Evolutionary conservation across 2,113 vertebrate species (phyloP), one percentile per base, ranked within the genome.

Genomic region (Beaufortia kweichowensis): DNA sequence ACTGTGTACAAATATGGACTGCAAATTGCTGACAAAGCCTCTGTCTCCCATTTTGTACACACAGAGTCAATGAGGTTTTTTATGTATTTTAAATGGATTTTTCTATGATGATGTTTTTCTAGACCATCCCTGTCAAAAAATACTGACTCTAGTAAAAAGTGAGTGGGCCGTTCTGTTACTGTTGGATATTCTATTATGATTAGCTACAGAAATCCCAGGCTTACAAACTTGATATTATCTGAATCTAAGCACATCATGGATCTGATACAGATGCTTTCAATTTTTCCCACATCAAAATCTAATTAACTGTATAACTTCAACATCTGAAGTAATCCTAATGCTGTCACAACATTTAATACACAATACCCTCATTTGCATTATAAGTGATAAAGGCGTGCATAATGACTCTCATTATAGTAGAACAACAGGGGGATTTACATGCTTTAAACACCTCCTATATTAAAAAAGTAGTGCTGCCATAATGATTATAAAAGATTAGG

Each of bases 361-460:
- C 60, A 81, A 66, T 66, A 71, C 60, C 29, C 72, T 72, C 65
- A 81, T 76, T 81, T 76, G 50, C 67, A 72, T 72, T 59, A 67
- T 57, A 24, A 82, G 43, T 73, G 73, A 79, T 76, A 67, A 80
- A 76, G n/a, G 61, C 26, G 11, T 39, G 24, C 62, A 79, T 76
- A 72, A 71, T 76, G 55, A 48, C 43, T 62, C 71, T 23, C 6
- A 63, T 78, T 75, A 63, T 61, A 64, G 17, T 69, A 55, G 64
- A 6, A 6, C 35, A 48, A 68, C 28, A 9, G 57, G 59, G 62
- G 63, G 62, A 75, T 80, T 64, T 62, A 50, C 26, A 23, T 65
- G 19, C 39, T 79, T 82, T 72, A 12, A 76, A 46, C 24, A 60
- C 10, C 48, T 48, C 53, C 29, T 50, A 61, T 56, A 72, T 46